Evolutionary conservation across 37 sponge, comb jelly and placozoan species (phyloP).

Genomic region (Spongilla lacustris): DNA sequence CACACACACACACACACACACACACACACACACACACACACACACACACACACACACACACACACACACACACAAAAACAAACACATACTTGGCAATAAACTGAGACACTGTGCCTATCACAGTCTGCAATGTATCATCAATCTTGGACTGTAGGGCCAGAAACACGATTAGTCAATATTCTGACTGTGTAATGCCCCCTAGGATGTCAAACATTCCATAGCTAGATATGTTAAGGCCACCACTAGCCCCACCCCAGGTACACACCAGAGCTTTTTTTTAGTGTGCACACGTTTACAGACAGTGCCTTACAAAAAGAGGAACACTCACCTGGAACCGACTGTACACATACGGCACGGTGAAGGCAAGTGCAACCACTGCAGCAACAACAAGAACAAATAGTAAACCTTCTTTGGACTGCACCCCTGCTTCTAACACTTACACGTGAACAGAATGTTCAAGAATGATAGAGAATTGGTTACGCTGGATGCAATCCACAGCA

Average conservation of each 20-base stretch:
- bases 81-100: not conserved
- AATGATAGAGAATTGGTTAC: constrained; percentile 70
- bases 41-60: constrained; percentile 11
- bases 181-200: no score
- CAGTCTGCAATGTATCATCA: not conserved
- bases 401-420: no score
- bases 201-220: no score
- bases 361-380: constrained; percentile 12
- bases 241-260: no score
- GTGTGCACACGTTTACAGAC: no score
- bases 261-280: no score
- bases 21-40: no score
- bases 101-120: not conserved
- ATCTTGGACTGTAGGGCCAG: not conserved
- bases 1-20: not conserved
- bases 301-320: no score
- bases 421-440: constrained; percentile 52
- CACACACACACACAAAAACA: constrained; percentile 28
- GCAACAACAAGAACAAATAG: no score
- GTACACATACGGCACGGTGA: constrained; percentile 31
- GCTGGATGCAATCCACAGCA: constrained; percentile 55
- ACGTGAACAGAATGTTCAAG: constrained; percentile 37
- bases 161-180: not conserved
- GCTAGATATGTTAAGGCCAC: no score
- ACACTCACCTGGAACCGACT: constrained; percentile 23